Evolutionary conservation across 2,888 invertebrate genomes (phyloP).

Genomic region (Rotaria socialis): DNA sequence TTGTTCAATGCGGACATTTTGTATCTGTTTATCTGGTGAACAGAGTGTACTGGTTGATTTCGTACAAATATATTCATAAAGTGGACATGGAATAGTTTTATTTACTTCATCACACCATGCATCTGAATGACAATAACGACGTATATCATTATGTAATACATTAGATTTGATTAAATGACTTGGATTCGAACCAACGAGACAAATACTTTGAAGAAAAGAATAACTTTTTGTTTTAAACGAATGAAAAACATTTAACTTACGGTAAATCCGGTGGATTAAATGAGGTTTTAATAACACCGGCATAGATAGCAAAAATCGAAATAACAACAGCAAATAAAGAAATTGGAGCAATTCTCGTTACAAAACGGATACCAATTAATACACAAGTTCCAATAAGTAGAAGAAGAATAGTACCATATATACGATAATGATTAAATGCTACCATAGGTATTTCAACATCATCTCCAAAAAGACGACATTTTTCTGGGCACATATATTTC

Average conservation of each 20-base stretch:
- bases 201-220: background rate
- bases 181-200: constrained; percentile 12
- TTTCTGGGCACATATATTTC: constrained; percentile 66
- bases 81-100: constrained; percentile 47
- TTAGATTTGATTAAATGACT: background rate
- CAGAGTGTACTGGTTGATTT: background rate
- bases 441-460: constrained; percentile 61
- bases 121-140: background rate
- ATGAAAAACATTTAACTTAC: background rate
- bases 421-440: constrained; percentile 93
- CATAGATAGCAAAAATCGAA: constrained; percentile 89
- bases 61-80: constrained; percentile 63
- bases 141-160: background rate
- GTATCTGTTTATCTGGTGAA: background rate
- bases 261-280: constrained; percentile 62
- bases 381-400: constrained; percentile 83
- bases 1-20: background rate
- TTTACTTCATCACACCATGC: background rate
- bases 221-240: background rate
- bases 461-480: constrained; percentile 78
- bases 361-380: constrained; percentile 92
- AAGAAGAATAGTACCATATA: constrained; percentile 79
- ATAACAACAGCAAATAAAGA: constrained; percentile 91
- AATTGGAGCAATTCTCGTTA: constrained; percentile 94
- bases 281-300: constrained; percentile 69